Percentiles rank a stretch among this genome's conserved stretches.
These are phyloP conservation scores for Physella acuta DNA, from an alignment of 1,140 invertebrate genomes.

Conservation along the genomic window DNA sequence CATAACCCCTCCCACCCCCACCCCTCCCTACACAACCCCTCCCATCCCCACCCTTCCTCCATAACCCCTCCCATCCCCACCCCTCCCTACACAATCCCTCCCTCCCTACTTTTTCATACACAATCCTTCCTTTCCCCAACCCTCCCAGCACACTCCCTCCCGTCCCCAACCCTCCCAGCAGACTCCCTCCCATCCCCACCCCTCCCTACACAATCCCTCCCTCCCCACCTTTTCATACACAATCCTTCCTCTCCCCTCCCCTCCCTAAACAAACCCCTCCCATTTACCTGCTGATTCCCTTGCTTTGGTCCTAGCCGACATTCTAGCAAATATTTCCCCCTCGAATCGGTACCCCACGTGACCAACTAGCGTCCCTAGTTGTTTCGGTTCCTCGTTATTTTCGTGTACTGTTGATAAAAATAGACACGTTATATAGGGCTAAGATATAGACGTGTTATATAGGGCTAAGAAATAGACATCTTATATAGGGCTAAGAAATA, in stretches of 20 bases:
- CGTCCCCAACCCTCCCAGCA: not conserved
- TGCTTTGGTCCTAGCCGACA: too few relatives aligned
- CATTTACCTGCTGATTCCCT: not conserved
- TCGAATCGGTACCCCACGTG: too few relatives aligned
- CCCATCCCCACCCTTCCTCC: not conserved
- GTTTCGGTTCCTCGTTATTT: too few relatives aligned
- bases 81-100: not conserved
- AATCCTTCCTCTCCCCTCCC: constrained; percentile 3
- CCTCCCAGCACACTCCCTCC: not conserved
- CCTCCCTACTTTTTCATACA: not conserved
- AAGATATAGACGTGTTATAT: too few relatives aligned
- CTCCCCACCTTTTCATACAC: not conserved
- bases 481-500: too few relatives aligned
- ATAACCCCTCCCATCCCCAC: not conserved
- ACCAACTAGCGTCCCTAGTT: too few relatives aligned
- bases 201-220: not conserved
- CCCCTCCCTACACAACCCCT: not conserved
- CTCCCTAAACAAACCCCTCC: not conserved
- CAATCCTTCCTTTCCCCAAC: not conserved
- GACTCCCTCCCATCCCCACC: not conserved
- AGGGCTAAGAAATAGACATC: too few relatives aligned
- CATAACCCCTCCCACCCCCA: not conserved
- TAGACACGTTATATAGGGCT: too few relatives aligned
- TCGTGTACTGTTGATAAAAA: too few relatives aligned
- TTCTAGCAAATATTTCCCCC: too few relatives aligned